Percentiles rank a stretch among this genome's conserved stretches.
phyloP scores from a whole-genome alignment of 2,113 vertebrate species.

The Macquaria australasica region DNA sequence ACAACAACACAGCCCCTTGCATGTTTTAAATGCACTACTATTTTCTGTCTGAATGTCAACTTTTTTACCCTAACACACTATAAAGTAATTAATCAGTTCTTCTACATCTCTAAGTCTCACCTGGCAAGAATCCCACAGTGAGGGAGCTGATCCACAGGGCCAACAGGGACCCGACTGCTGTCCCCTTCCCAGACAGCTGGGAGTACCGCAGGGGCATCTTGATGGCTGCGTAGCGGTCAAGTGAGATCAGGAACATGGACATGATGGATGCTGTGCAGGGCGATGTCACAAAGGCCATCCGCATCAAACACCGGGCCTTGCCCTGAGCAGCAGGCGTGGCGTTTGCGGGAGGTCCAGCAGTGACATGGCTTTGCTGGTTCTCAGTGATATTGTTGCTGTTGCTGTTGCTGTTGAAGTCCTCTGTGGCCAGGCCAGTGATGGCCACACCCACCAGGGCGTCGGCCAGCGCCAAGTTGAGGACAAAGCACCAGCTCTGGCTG shows the following conservation, averaged over 20 bases:
- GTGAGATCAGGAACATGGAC: constrained; percentile 90
- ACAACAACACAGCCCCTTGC: not conserved
- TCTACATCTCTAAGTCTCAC: constrained; percentile 44
- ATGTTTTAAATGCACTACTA: not conserved
- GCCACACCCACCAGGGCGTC: constrained; percentile 89
- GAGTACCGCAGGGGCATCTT: constrained; percentile 89
- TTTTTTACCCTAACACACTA: not conserved
- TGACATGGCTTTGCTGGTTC: not conserved
- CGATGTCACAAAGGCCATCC: constrained; percentile 89
- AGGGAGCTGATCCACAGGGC: constrained; percentile 87
- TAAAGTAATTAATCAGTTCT: not conserved
- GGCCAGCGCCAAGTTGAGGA: constrained; percentile 90
- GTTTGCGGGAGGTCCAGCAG: not conserved
- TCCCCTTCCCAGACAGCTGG: constrained; percentile 79
- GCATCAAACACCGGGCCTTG: constrained; percentile 85
- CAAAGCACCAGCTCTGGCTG: constrained; percentile 88
- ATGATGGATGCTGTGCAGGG: constrained; percentile 90
- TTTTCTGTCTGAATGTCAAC: not conserved
- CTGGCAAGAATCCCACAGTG: constrained; percentile 88
- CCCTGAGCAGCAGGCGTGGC: constrained; percentile 54
- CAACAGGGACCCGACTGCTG: constrained; percentile 72
- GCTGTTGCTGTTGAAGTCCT: constrained; percentile 81
- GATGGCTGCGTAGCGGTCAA: constrained; percentile 93
- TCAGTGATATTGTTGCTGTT: not conserved
- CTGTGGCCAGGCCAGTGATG: constrained; percentile 85